A percentile compares a stretch with the other conserved stretches of the same genome.
These are phyloP conservation scores for Asteroscopus sphinx DNA, from an alignment of 2,888 invertebrate species.

Conservation along the genomic window DNA sequence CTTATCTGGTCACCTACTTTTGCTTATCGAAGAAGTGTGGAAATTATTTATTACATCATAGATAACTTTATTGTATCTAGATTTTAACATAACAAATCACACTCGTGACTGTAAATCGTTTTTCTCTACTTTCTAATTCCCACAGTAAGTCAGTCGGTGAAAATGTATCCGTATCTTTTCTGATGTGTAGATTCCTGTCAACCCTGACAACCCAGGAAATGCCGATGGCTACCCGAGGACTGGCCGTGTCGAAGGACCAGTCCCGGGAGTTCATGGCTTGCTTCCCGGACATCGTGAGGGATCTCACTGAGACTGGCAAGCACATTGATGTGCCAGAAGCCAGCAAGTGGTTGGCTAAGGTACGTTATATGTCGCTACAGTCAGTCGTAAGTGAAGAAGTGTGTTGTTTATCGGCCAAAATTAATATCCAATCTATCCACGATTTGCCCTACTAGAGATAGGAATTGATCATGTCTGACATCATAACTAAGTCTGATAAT, in stretches of 20 bases:
- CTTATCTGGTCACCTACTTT: conserved; percentile 19
- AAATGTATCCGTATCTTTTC: conserved; percentile 57
- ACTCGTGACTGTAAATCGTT: background rate
- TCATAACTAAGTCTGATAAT: conserved; percentile 42
- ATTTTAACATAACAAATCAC: background rate
- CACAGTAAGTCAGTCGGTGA: conserved; percentile 40
- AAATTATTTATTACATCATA: conserved; percentile 17
- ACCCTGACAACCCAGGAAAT: conserved; percentile 91
- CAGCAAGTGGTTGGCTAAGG: conserved; percentile 94
- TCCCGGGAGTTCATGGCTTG: conserved; percentile 96
- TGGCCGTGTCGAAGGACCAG: conserved; percentile 94
- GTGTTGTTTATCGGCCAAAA: conserved; percentile 45
- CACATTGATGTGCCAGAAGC: conserved; percentile 94
- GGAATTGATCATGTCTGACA: conserved; percentile 49
- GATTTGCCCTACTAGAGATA: no score
- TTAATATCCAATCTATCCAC: no score
- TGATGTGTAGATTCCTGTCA: conserved; percentile 88
- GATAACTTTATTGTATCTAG: conserved; percentile 18
- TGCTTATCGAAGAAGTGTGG: conserved; percentile 1
- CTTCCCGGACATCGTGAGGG: conserved; percentile 96
- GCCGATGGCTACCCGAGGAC: conserved; percentile 90
- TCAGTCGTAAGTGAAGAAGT: conserved; percentile 71
- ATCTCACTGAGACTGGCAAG: conserved; percentile 94
- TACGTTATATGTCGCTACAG: conserved; percentile 78
- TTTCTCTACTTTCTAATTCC: conserved; percentile 18